Evolutionary conservation across 2,113 vertebrate species (phyloP).

Genomic region (Coturnix japonica): DNA sequence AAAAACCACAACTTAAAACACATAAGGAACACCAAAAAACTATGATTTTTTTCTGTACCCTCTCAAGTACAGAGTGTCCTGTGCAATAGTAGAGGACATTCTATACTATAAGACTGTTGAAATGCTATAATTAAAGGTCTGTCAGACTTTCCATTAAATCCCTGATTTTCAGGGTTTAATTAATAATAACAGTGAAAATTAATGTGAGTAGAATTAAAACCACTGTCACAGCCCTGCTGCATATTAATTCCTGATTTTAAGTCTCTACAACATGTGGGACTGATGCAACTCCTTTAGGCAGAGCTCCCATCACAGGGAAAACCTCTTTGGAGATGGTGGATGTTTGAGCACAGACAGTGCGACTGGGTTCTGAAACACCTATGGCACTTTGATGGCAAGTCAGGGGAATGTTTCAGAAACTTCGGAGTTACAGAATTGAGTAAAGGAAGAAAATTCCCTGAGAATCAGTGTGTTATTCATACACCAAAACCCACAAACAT

Average conservation of each 20-base stretch:
- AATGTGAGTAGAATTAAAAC: constrained; percentile 76
- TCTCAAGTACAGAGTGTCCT: constrained; percentile 69
- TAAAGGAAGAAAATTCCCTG: background rate
- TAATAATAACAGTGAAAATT: constrained; percentile 79
- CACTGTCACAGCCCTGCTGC: constrained; percentile 67
- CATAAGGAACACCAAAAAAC: background rate
- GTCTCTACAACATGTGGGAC: constrained; percentile 39
- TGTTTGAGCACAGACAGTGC: background rate
- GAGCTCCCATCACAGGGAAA: background rate
- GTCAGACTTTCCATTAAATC: constrained; percentile 83
- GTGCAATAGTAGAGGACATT: constrained; percentile 73
- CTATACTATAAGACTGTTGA: constrained; percentile 65
- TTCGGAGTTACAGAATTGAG: background rate
- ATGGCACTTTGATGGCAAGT: background rate
- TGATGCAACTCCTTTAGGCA: constrained; percentile 17
- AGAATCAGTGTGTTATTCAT: background rate
- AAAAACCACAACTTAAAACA: background rate
- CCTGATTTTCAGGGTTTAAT: constrained; percentile 82
- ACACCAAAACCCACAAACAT: background rate
- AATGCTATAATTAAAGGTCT: constrained; percentile 79
- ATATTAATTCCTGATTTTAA: constrained; percentile 73
- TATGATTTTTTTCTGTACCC: constrained; percentile 2
- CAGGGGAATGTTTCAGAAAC: background rate
- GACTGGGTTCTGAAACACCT: background rate
- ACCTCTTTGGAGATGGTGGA: background rate